These are phyloP conservation scores for Hydrotaea cyrtoneurina DNA, from an alignment of 2,888 invertebrate genomes.

Conservation along the genomic window DNA sequence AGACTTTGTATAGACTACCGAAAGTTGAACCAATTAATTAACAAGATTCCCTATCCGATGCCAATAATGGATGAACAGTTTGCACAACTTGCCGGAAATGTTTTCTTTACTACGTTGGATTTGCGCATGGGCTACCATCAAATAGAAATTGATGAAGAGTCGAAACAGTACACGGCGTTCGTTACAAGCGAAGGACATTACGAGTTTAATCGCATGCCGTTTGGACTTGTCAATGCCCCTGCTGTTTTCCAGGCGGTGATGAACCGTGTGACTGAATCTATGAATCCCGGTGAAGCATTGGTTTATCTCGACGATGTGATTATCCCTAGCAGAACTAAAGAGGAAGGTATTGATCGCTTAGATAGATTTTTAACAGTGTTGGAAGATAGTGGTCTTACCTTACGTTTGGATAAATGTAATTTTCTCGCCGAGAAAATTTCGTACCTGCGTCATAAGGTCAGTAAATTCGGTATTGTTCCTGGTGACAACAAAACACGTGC, in stretches of 20 bases:
- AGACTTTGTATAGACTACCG: slow-evolving; percentile 58
- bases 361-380: slow-evolving; percentile 49
- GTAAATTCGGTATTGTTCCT: background rate
- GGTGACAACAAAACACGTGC: background rate
- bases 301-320: slow-evolving; percentile 66
- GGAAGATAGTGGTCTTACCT: slow-evolving; percentile 40
- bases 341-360: slow-evolving; percentile 52
- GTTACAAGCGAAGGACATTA: slow-evolving; percentile 54
- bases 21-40: slow-evolving; percentile 48
- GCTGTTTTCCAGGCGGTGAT: slow-evolving; percentile 60
- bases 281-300: slow-evolving; percentile 48
- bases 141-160: slow-evolving; percentile 48
- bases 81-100: slow-evolving; percentile 49
- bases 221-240: slow-evolving; percentile 64
- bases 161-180: slow-evolving; percentile 55
- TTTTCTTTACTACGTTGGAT: slow-evolving; percentile 55
- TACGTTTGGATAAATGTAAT: slow-evolving; percentile 60
- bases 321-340: slow-evolving; percentile 57
- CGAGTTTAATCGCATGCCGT: slow-evolving; percentile 64
- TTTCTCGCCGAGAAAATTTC: slow-evolving; percentile 56
- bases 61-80: slow-evolving; percentile 50
- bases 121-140: slow-evolving; percentile 60
- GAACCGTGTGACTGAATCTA: slow-evolving; percentile 45
- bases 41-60: slow-evolving; percentile 47
- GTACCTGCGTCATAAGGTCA: slow-evolving; percentile 6